These are phyloP conservation scores for Tor tambroides DNA, from an alignment of 2,113 vertebrate species.

Conservation along the genomic window DNA sequence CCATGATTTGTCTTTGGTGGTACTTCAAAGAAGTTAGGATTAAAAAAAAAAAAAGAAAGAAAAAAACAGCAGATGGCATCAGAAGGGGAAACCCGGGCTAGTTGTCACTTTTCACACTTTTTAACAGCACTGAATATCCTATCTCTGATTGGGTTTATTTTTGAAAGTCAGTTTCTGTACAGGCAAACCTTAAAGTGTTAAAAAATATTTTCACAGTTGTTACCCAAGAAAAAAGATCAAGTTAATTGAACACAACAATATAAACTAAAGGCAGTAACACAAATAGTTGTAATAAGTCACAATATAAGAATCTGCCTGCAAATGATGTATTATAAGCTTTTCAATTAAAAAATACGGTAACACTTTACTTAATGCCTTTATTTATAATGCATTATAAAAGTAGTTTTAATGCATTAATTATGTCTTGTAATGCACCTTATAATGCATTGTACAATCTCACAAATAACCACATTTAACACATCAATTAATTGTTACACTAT, in stretches of 20 bases:
- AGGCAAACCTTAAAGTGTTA: background rate
- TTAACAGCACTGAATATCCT: background rate
- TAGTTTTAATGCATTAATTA: too few relatives aligned
- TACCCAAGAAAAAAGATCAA: background rate
- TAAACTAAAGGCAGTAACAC: background rate
- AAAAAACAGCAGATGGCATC: background rate
- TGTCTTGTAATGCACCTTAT: too few relatives aligned
- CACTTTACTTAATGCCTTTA: too few relatives aligned
- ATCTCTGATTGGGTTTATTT: background rate
- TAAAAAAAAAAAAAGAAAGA: background rate
- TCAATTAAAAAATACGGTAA: too few relatives aligned
- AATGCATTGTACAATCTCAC: too few relatives aligned
- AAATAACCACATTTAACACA: too few relatives aligned
- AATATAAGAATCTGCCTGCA: too few relatives aligned
- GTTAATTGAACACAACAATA: background rate
- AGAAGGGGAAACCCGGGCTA: background rate
- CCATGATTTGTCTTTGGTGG: slow-evolving; percentile 20
- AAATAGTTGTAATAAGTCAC: too few relatives aligned
- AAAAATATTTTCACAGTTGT: background rate
- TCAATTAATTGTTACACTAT: too few relatives aligned
- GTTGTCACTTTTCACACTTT: background rate
- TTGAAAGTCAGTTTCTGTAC: background rate
- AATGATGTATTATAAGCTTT: too few relatives aligned
- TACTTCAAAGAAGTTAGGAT: slow-evolving; percentile 8
- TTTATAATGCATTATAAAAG: too few relatives aligned